Base-by-base conservation (phyloP, 2,888 invertebrate genomes). In the Troilus luridus region DNA sequence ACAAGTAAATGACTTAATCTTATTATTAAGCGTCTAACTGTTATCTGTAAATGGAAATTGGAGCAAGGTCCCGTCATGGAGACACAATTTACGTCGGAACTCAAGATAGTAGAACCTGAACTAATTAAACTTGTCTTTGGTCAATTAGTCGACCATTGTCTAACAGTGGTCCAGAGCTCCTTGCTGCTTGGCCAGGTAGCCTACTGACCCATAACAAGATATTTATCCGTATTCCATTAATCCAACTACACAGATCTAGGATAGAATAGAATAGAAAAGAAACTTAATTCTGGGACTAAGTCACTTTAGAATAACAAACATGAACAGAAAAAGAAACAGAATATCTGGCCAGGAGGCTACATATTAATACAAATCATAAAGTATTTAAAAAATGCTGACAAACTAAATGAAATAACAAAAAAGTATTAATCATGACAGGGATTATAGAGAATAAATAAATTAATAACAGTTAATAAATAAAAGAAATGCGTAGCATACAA, bases 131-230 rank as follows among this genome's bases (percentile, higher is more conserved):
- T 41, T 27, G 11, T 27, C 60, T 62, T 59, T 41, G 27, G 27
- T 60, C 88, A 88, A 88, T 88, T 88, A 88, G 88, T 24, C 88
- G 41, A 41, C 60, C 60, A 88, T 88, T 88, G 88, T 88, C 88
- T 88, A 62, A 7, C 62, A 14, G 41, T 24, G 60, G 24, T 27
- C 12, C 88, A 88, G 59, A 24, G n/a, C 2, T 41, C 41, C 41
- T 14, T 12, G 59, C 72, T 27, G 12, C 11, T 59, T 14, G 88
- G 14, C 88, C 88, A 59, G 60, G 62, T 88, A 27, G 19, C 88
- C 88, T 88, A 88, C 88, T 77, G 12, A 77, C 72, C 72, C 41
- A 77, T 0, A 77, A 77, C 41, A 17, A 41, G 72, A 77, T 41
- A 77, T 77, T 77, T 77, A 67, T 77, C 17, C 8, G 6, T 41